Base-by-base conservation (phyloP, 2,113 vertebrate species). In the Actenoides lindsayi region DNA sequence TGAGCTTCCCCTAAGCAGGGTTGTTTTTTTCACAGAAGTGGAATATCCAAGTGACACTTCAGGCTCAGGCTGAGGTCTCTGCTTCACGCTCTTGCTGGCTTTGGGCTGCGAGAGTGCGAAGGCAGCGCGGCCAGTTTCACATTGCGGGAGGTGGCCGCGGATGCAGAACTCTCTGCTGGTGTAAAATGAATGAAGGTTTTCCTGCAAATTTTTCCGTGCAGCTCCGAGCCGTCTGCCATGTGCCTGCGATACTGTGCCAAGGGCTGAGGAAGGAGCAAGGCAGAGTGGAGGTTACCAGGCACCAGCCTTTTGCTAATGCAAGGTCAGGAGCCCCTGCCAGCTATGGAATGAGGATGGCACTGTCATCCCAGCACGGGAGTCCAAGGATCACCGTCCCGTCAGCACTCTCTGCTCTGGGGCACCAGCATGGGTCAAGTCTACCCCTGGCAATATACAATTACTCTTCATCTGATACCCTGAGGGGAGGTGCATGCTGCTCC, bases 341-440 rank as follows among this genome's bases (percentile, higher is more conserved):
- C 50, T 30, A 7, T 4, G 11, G 50, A 33, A 20, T 57, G 11
- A 2, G 41, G 8, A 0, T 31, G 62, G 15, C 57, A 63, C 5
- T 0, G 63, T 39, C 11, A 3, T 19, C 33, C 10, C 28, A 35
- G 59, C 11, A 0, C 0, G 1, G 20, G 39, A 39, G 60, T 39
- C 73, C 2, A 0, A 16, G 28, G 64, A 8, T 33, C 23, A 11
- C 39, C 6, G 1, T 65, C 10, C 57, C 3, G 2, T 63, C 67
- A 83, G 50, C 6, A 0, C 21, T 77, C 39, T 46, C 16, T 25
- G 1, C 56, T 42, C 41, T 56, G 23, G 18, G 4, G 37, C 42
- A 13, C 18, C 4, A 1, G 50, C 6, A 10, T 3, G 17, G 39
- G 44, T n/a, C 9, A 20, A 42, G 12, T 57, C 53, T 85, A 42